Evolutionary conservation across 1,140 invertebrate genomes (phyloP), one percentile per base, ranked within the genome.

Genomic region (Panulirus ornatus): DNA sequence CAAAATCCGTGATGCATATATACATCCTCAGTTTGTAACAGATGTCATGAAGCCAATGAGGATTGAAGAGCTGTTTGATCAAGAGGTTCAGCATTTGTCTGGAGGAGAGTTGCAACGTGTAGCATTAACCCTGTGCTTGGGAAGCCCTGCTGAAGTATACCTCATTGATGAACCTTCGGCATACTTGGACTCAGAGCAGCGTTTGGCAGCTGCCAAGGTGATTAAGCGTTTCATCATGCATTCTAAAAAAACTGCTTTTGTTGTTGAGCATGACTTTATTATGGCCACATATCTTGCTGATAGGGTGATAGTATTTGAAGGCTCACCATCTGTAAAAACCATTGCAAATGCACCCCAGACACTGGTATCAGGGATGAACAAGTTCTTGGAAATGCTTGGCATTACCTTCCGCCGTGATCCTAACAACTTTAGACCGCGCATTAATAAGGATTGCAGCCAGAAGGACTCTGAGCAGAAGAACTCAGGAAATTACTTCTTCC

Each of bases 231-330:
- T 99, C 94, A 99, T 99, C 94, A 95, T 99, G 58, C 99, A 99
- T 93, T 98, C 99, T 0, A 99, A 99, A 95, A 99, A 99, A 94
- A 99, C 99, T 40, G 99, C 98, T 42, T 99, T 99, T 94, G 97
- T 99, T 42, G 99, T 99, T 0, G 99, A 99, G 95, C 99, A 99
- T 96, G 99, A 99, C 96, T 99, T 99, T 93, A 99, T 99, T 84
- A 99, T 99, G 99, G 98, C 99, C 2, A 99, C 99, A 0, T 99
- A 99, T 94, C 95, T 99, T 63, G 98, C 99, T 22, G 99, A 99
- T 94, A 95, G 99, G 81, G 99, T 99, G 0, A 99, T 99, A 93
- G 99, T 99, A 34, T 99, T 99, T 94, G 99, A 99, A 93, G 99
- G 99, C 58, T 94, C 94, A 81, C 99, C 99, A 0, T 99, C 98